Evolutionary conservation across 2,888 invertebrate species (phyloP).

Genomic region (Callinectes sapidus): DNA sequence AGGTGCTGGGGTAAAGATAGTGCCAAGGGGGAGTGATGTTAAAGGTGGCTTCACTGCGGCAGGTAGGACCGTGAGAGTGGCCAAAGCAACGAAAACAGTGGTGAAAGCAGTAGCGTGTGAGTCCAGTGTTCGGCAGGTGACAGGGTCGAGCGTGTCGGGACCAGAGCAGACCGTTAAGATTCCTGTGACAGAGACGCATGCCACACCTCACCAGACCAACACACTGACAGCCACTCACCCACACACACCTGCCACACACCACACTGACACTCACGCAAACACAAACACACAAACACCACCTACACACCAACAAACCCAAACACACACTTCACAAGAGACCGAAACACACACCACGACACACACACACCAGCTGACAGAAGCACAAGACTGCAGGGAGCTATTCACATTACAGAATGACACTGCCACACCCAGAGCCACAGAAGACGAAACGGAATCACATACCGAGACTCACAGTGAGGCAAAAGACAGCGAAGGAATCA

Average conservation of each 20-base stretch:
- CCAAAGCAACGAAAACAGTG: too few species aligned
- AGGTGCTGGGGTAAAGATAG: neutral
- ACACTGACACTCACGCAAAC: neutral
- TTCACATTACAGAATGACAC: neutral
- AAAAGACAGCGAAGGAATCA: neutral
- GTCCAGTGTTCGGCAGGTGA: neutral
- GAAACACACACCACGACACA: neutral
- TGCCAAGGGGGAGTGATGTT: neutral
- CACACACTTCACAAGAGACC: neutral
- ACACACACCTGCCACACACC: neutral
- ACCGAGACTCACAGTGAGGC: neutral
- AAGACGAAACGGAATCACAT: neutral
- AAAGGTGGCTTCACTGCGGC: neutral
- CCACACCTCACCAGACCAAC: neutral
- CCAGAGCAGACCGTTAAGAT: neutral
- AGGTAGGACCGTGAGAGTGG: too few species aligned
- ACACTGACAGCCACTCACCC: neutral
- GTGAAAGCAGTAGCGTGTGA: neutral
- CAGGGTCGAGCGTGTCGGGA: neutral
- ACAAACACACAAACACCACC: neutral
- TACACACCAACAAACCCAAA: neutral
- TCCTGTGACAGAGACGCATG: neutral
- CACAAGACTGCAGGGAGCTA: neutral
- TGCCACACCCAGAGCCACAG: neutral
- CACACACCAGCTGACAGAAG: neutral